These are phyloP conservation scores for Unio delphinus DNA, from an alignment of 2,888 invertebrate genomes.

Conservation along the genomic window DNA sequence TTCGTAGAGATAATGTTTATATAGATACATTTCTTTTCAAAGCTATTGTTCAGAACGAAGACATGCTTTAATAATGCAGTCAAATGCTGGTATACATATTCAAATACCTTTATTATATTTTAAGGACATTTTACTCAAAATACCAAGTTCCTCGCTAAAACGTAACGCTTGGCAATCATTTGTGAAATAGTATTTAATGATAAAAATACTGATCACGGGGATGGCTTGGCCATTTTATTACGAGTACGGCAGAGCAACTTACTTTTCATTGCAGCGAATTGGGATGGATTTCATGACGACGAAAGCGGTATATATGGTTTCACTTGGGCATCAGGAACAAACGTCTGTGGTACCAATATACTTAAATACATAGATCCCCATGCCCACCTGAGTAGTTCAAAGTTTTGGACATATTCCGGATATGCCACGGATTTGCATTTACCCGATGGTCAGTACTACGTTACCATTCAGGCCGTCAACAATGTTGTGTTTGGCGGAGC, in stretches of 20 bases:
- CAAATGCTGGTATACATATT: too few species aligned
- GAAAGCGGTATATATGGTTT: slow-evolving; percentile 55
- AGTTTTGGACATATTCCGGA: slow-evolving; percentile 55
- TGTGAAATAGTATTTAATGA: background rate
- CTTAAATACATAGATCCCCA: slow-evolving; percentile 46
- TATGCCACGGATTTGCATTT: slow-evolving; percentile 44
- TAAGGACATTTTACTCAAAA: too few species aligned
- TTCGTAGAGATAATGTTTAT: too few species aligned
- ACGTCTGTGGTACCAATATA: slow-evolving; percentile 43
- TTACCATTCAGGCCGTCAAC: slow-evolving; percentile 52
- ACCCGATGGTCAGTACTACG: slow-evolving; percentile 50
- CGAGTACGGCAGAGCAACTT: background rate
- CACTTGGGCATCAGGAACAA: slow-evolving; percentile 52
- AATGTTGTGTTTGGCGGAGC: slow-evolving; percentile 48
- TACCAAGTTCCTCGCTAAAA: too few species aligned
- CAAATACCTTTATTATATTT: too few species aligned
- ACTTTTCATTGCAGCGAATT: slow-evolving; percentile 42
- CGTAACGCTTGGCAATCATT: background rate
- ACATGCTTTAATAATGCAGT: too few species aligned
- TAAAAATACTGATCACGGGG: background rate
- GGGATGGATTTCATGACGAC: slow-evolving; percentile 56
- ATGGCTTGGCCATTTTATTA: background rate
- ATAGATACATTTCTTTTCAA: too few species aligned
- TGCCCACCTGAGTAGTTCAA: slow-evolving; percentile 34
- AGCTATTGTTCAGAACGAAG: too few species aligned